Conservation (phyloP, 2,888 invertebrate species). For the Brassicogethes aeneus region DNA sequence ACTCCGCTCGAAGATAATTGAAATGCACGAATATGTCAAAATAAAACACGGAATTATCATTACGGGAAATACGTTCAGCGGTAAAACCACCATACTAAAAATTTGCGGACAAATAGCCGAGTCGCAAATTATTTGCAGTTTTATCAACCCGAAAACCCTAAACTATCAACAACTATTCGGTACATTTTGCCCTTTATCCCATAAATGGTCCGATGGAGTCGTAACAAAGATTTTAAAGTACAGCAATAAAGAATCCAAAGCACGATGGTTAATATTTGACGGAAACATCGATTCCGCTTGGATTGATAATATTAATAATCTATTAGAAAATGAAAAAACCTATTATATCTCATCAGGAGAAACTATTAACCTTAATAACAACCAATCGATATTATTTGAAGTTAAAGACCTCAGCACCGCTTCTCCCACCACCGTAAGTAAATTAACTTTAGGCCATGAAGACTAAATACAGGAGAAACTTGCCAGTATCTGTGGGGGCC, state of each 20-base stretch:
- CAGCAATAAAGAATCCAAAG: constrained; percentile 57
- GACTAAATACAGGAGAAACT: too few species aligned
- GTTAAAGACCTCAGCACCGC: constrained; percentile 68
- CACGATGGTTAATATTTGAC: constrained; percentile 80
- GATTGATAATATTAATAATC: constrained; percentile 78
- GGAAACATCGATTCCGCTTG: constrained; percentile 78
- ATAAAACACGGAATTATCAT: constrained; percentile 76
- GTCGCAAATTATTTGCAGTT: constrained; percentile 13
- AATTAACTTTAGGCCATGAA: too few species aligned
- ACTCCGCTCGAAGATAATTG: constrained; percentile 69
- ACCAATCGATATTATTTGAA: constrained; percentile 76
- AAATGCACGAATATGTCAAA: constrained; percentile 81
- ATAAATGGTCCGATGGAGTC: constrained; percentile 81
- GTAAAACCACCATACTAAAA: constrained; percentile 69
- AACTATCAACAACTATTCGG: constrained; percentile 83
- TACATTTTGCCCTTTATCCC: constrained; percentile 67
- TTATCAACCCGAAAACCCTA: constrained; percentile 78
- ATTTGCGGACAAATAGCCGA: constrained; percentile 65
- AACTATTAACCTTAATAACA: constrained; percentile 61
- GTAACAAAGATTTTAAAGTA: constrained; percentile 65
- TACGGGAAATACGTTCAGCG: constrained; percentile 69
- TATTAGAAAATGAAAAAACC: constrained; percentile 72
- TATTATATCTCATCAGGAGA: constrained; percentile 75
- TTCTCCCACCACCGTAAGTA: constrained; percentile 65
- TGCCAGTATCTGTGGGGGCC: too few species aligned